Conservation (phyloP, 1,140 invertebrate genomes). For the Trichonephila inaurata region DNA sequence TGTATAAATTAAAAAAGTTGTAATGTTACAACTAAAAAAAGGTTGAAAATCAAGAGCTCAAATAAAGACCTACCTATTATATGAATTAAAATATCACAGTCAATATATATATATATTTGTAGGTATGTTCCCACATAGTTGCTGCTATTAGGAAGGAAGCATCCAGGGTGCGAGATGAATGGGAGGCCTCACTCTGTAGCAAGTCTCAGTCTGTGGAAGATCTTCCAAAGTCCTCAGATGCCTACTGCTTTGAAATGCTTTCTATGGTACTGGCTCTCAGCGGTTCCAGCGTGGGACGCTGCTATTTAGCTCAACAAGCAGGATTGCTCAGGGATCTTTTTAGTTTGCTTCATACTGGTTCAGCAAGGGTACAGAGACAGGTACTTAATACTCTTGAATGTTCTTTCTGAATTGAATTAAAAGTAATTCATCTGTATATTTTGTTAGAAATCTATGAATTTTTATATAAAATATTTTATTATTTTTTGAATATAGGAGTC, state of each 20-base stretch:
- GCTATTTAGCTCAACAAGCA: constrained; percentile 93
- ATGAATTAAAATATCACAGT: no score
- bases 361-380: constrained; percentile 95
- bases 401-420: not conserved
- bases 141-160: constrained; percentile 95
- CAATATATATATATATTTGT: constrained; percentile 32
- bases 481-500: no score
- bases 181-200: constrained; percentile 85
- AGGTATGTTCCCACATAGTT: constrained; percentile 96
- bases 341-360: constrained; percentile 94
- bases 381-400: constrained; percentile 80
- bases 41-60: no score
- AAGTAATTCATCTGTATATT: not conserved
- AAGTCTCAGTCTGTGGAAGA: constrained; percentile 79
- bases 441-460: no score
- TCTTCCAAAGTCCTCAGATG: constrained; percentile 85
- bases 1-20: no score
- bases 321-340: constrained; percentile 92
- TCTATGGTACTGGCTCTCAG: constrained; percentile 96
- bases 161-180: constrained; percentile 91
- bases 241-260: constrained; percentile 98
- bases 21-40: no score
- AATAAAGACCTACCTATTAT: no score
- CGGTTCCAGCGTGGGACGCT: constrained; percentile 93
- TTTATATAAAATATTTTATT: no score